Percentiles rank a stretch among this genome's conserved stretches.
Evolutionary conservation across 2,888 invertebrate genomes (phyloP).

Genomic region (Dicyrtoma fusca): DNA sequence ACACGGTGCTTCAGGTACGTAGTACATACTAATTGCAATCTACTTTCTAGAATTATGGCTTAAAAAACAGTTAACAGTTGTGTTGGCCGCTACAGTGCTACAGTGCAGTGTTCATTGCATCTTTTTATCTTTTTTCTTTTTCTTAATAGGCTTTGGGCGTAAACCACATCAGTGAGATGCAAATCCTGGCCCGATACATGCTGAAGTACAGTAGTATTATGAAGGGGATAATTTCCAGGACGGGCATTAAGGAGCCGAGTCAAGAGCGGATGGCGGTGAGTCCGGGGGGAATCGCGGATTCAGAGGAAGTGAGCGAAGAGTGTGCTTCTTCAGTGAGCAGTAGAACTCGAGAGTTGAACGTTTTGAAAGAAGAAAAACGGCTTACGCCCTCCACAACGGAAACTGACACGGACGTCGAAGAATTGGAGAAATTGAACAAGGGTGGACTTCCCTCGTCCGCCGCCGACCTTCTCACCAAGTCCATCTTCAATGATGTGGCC

Average conservation of each 20-base stretch:
- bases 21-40: neutral
- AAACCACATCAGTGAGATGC: conserved; percentile 42
- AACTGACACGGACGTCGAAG: neutral
- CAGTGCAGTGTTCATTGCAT: too few relatives aligned
- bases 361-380: neutral
- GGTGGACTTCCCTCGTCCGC: neutral
- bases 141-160: conserved; percentile 45
- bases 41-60: neutral
- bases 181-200: conserved; percentile 46
- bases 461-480: neutral
- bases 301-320: too few relatives aligned
- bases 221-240: conserved; percentile 46
- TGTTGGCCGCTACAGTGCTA: too few relatives aligned
- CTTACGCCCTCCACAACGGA: conserved; percentile 8
- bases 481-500: neutral
- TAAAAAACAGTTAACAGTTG: too few relatives aligned
- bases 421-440: neutral
- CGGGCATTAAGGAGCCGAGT: neutral
- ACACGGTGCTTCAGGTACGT: conserved; percentile 73
- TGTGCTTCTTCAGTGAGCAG: too few relatives aligned
- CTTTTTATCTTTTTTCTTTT: too few relatives aligned
- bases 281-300: neutral
- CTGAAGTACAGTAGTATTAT: conserved; percentile 45
- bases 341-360: too few relatives aligned
- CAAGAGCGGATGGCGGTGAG: conserved; percentile 20